Evolutionary conservation across 2,113 vertebrate species (phyloP), one percentile per base, ranked within the genome.

Genomic region (Lophius piscatorius): DNA sequence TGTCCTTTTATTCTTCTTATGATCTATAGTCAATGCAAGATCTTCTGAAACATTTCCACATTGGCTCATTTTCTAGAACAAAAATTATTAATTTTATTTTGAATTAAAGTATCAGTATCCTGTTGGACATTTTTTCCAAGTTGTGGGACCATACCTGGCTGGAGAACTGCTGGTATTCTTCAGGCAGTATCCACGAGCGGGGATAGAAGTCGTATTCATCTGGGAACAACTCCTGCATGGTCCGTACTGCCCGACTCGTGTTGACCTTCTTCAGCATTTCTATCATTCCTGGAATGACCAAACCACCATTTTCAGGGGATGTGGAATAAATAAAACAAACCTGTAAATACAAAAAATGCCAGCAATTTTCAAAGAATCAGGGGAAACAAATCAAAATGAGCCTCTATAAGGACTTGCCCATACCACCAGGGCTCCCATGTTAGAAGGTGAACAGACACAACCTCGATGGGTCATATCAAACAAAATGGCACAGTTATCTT

Each of bases 141-240:
- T 14, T 26, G 24, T 2, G n/a, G 10, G 29, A 8, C 8, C 4
- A 21, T 88, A 98, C 97, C 95, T 99, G 93, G 48, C 91, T 64
- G 17, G 88, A 84, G 60, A 99, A 98, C 78, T 92, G 91, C 69
- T 94, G 92, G 71, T 92, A 92, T 57, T 99, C 97, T 4, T 98
- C 95, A 0, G 97, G 97, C 57, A 99, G 91, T 74, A 99, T 96
- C 97, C 97, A 99, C 0, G 96, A 98, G 0, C 94, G 94, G 14
- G 97, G 97, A 63, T 98, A 99, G 90, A 98, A 99, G 89, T 95
- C 93, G 40, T 98, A 99, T 17, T 99, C 97, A 0, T 94, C 92
- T 0, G 97, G 97, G 71, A 97, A 99, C 0, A 99, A 91, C 70
- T 94, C 93, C 58, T 96, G 94, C 94, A 98, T 94, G 4, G 92